Evolutionary conservation across 30 jellyfish, hydroid and myxozoan genomes (phyloP), one percentile per base, ranked within the genome.

Genomic region (Hydra vulgaris): DNA sequence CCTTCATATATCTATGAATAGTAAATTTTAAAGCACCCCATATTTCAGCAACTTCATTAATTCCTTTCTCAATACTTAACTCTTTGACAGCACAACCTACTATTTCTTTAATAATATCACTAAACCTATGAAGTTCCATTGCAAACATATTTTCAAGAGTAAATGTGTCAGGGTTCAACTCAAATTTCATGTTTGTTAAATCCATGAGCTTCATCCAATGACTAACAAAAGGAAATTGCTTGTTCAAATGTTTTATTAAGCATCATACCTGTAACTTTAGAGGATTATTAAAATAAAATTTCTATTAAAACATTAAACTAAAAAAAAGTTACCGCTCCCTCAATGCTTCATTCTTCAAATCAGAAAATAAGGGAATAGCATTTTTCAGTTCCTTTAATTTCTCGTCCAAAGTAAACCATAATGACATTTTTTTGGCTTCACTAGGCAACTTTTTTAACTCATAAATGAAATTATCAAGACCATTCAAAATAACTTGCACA

Each of bases 121-220:
- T 82, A 88, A 90, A 90, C 0, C 97, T 94, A 81, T 90, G 97
- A 84, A 90, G 69, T 86, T 90, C 97, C 97, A 90, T 90, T 0
- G 97, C 95, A 81, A 90, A 90, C 97, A 90, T 90, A 70, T 90
- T 90, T 77, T 90, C 88, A 66, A 90, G 72, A 18, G 97, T 90
- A 80, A 90, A 90, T 24, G 97, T 75, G 1, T 90, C 97, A n/a
- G 97, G 97, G 54, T 90, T 90, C 80, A 90, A 70, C 25, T 90
- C 97, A 76, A 90, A 90, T 56, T 85, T 85, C 97, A 90, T 90
- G 68, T 81, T 71, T 12, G 97, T 90, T 80, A 90, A 67, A 27
- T 90, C 97, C 97, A 90, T 90, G 67, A 90, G 76, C 68, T 77
- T 85, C 26, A 87, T 86, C 97, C 97, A 90, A 79, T 90, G 97